Base-by-base conservation (phyloP, 1,140 invertebrate species). In the Drosophila cardini region DNA sequence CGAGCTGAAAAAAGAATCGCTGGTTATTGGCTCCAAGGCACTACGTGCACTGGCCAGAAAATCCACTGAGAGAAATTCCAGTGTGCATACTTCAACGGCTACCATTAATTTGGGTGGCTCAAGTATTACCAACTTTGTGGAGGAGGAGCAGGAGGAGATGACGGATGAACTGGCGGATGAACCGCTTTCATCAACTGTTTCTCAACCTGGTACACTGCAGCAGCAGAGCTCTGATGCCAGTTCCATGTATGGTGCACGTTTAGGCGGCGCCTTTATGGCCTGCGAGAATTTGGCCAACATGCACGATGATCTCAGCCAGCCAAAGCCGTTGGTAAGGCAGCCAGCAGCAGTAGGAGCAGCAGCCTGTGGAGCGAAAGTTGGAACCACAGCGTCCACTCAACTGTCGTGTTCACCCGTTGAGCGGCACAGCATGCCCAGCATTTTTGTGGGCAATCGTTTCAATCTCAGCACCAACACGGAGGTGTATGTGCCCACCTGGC, bases 271-370 rank as follows among this genome's bases (percentile, higher is more conserved):
- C 0, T 94, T 93, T 60, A 93, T 93, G 85, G 95, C 94, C 4
- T 95, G 94, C 84, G 95, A 95, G 92, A 94, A 95, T 93, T 87
- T 95, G 70, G 92, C 94, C 7, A 94, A 94, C 79, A 92, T 95
- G 65, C 93, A 94, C 78, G 94, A 93, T 93, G 70, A 93, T 89
- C 76, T 80, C 85, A 74, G 53, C 18, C 57, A 73, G 74, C 68
- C 30, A 30, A 58, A 32, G 21, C 42, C 8, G 15, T 32, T 46
- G n/a, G 50, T 2, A 10, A 15, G 10, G 11, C 13, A n/a, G 4
- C n/a, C 34, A 55, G n/a, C 16, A 48, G 53, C 18, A n/a, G 32
- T 34, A 40, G 21, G 26, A 60, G 72, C 62, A n/a, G 58, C 58
- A 26, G 10, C 32, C 46, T 38, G 52, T 42, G 21, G 43, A 0